Evolutionary conservation across 2,797 vertebrate genomes (phyloP), one percentile per base, ranked within the genome.

Genomic region (Corythornis leucogaster): DNA sequence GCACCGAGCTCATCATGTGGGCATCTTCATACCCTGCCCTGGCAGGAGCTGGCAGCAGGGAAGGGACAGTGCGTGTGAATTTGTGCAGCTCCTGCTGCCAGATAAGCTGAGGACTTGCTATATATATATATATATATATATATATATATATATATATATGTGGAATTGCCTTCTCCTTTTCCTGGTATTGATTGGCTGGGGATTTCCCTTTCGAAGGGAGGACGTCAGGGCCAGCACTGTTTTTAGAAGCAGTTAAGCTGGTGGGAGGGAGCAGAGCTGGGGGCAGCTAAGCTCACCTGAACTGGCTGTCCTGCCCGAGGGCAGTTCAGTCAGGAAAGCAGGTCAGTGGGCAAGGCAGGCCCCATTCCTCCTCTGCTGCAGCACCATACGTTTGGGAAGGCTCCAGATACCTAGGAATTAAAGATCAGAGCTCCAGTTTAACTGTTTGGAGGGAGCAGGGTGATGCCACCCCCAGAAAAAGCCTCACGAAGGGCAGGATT

Each of bases 191-290:
- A 89, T 77, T 80, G 79, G 45, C 67, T 46, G 78, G 93, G 93
- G 78, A 67, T 95, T 93, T 91, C 92, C 92, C 87, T 89, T 78
- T 88, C 89, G 10, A 6, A 63, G 70, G 59, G 77, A 5, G 31
- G 74, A 31, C 0, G 0, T 35, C 51, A 31, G 1, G 67, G 83
- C 5, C 59, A 73, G 80, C 0, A 2, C 87, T 59, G 83, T 59
- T 84, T 87, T 93, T 91, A 94, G 85, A 59, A 86, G 21, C 64
- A 59, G 81, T 70, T 94, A 74, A 94, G 81, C 86, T 84, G 1
- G 0, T 62, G 61, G 64, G 45, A 30, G 68, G 54, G 33, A 53
- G 53, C 80, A 30, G 69, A 21, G 79, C 51, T 50, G 61, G 77
- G 13, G 70, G 85, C 71, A 51, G 12, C 70, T 92, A 64, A 92